Percentiles rank a stretch among this genome's conserved stretches.
Evolutionary conservation across 2,888 invertebrate genomes (phyloP).

Genomic region (Maniola hyperantus): DNA sequence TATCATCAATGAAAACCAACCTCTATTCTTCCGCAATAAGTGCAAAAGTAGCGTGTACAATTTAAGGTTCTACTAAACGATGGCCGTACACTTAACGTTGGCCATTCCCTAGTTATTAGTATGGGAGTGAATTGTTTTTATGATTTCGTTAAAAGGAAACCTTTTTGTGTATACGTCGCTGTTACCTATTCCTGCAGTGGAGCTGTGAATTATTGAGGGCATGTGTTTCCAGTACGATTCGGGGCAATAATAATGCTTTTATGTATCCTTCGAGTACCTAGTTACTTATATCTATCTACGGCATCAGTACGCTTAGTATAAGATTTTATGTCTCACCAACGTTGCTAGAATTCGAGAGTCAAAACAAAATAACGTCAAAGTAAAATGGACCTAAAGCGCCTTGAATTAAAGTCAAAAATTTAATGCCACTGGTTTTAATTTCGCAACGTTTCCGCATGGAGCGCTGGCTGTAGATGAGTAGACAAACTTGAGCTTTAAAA

Average conservation of each 20-base stretch:
- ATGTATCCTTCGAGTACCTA: not conserved
- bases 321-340: too few relatives aligned
- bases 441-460: too few relatives aligned
- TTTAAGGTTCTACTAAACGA: not conserved
- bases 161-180: slow-evolving; percentile 23
- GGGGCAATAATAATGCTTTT: slow-evolving; percentile 3
- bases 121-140: slow-evolving; percentile 34
- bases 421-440: too few relatives aligned
- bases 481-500: too few relatives aligned
- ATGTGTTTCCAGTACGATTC: not conserved
- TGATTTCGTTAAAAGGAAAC: slow-evolving; percentile 31
- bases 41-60: slow-evolving; percentile 24
- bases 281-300: too few relatives aligned
- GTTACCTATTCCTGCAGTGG: slow-evolving; percentile 11
- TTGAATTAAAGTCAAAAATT: too few relatives aligned
- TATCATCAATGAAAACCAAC: slow-evolving; percentile 26
- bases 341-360: too few relatives aligned
- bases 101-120: slow-evolving; percentile 32
- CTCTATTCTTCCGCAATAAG: slow-evolving; percentile 19
- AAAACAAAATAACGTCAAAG: too few relatives aligned
- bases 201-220: slow-evolving; percentile 20
- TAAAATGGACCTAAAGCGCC: too few relatives aligned
- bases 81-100: slow-evolving; percentile 22
- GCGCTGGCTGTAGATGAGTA: too few relatives aligned
- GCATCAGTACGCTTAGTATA: too few relatives aligned